These are phyloP conservation scores for Caenorhabditis sulstoni DNA, from an alignment of 2,888 invertebrate genomes.

Conservation along the genomic window DNA sequence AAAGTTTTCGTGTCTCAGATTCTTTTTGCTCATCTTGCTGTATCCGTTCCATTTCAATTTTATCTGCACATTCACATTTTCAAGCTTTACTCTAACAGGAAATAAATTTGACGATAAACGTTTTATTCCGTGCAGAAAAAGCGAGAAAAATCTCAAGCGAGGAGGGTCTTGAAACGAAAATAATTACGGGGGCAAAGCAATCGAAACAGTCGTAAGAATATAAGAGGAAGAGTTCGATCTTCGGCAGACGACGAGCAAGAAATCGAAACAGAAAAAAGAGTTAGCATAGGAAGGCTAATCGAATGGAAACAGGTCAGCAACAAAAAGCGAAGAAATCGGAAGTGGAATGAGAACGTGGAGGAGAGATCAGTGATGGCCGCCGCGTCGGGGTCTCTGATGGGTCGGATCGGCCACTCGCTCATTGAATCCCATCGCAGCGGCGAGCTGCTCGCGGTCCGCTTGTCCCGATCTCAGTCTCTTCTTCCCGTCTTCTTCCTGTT, in stretches of 20 bases:
- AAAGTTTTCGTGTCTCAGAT: no score
- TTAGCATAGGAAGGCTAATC: slow-evolving; percentile 5
- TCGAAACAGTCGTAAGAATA: not conserved
- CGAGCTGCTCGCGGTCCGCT: slow-evolving; percentile 25
- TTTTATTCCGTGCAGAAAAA: slow-evolving; percentile 32
- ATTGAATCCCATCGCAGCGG: not conserved
- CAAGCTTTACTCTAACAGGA: no score
- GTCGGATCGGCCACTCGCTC: not conserved
- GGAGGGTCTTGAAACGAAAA: not conserved
- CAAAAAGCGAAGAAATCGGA: not conserved
- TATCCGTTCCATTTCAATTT: slow-evolving; percentile 14
- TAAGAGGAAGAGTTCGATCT: no score
- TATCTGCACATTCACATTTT: slow-evolving; percentile 10
- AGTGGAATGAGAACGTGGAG: not conserved
- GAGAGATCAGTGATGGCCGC: not conserved
- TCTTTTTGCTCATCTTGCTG: no score
- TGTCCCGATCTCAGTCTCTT: slow-evolving; percentile 14
- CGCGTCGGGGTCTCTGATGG: not conserved
- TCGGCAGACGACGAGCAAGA: not conserved
- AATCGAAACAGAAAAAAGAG: slow-evolving; percentile 6
- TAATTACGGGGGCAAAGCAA: slow-evolving; percentile 3
- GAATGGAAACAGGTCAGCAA: not conserved
- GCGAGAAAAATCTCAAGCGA: not conserved
- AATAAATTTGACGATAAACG: not conserved
- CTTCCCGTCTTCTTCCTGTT: slow-evolving; percentile 33